phyloP scores from a whole-genome alignment of 2,888 invertebrate genomes.

The Callyntrura guangdongensis region DNA sequence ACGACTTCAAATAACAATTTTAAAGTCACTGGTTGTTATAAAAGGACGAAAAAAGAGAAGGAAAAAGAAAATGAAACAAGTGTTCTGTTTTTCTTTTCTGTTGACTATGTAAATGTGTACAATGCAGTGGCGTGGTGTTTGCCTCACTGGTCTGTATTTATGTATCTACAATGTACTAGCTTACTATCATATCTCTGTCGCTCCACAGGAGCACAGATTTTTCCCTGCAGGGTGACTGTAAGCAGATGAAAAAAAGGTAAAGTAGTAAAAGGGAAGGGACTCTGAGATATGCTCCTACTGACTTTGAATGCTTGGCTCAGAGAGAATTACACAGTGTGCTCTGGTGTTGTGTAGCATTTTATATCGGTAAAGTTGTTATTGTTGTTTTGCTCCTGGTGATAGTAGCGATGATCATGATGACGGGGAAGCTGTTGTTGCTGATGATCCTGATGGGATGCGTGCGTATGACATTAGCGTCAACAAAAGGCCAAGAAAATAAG shows the following conservation, averaged over 20 bases:
- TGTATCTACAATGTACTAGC: not conserved
- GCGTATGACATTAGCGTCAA: constrained; percentile 74
- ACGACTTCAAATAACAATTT: constrained; percentile 67
- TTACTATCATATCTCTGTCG: constrained; percentile 69
- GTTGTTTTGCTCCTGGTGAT: constrained; percentile 70
- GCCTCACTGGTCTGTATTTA: no score
- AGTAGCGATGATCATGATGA: constrained; percentile 58
- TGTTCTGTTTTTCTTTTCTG: constrained; percentile 68
- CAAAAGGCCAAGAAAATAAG: constrained; percentile 67
- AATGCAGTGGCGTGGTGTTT: constrained; percentile 3
- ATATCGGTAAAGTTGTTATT: constrained; percentile 65
- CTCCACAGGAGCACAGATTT: constrained; percentile 77
- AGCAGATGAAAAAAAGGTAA: constrained; percentile 61
- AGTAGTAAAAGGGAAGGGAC: constrained; percentile 61
- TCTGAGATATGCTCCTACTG: constrained; percentile 12
- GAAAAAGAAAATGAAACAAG: constrained; percentile 70
- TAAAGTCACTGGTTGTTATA: constrained; percentile 60
- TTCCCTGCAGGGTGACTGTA: constrained; percentile 68
- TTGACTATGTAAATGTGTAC: constrained; percentile 61
- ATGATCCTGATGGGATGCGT: constrained; percentile 72
- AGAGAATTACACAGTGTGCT: not conserved
- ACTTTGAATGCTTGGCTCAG: not conserved
- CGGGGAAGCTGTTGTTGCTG: constrained; percentile 58
- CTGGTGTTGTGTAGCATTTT: not conserved
- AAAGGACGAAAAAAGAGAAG: not conserved